Evolutionary conservation across 2,888 invertebrate genomes (phyloP).

Genomic region (Syrphus vitripennis): DNA sequence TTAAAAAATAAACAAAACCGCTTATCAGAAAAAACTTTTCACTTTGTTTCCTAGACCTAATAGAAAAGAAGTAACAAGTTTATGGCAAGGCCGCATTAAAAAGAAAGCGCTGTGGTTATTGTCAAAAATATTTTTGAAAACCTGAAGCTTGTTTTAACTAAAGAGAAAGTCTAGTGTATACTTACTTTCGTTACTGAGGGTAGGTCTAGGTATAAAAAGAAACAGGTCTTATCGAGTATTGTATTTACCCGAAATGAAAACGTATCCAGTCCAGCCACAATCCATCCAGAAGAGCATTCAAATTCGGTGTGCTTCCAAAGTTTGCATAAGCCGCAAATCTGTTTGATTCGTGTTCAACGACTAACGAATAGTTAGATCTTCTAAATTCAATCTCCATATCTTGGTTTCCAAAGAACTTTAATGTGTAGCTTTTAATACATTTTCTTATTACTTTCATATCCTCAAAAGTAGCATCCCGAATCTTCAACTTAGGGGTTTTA

Average conservation of each 20-base stretch:
- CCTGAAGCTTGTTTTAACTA: too few species aligned
- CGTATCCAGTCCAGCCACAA: conserved; percentile 76
- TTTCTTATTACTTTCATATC: background rate
- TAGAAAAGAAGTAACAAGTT: too few species aligned
- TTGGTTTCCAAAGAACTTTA: conserved; percentile 21
- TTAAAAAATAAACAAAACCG: too few species aligned
- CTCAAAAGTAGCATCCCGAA: conserved; percentile 36
- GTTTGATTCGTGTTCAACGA: background rate
- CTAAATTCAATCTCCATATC: conserved; percentile 4
- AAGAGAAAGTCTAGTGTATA: too few species aligned
- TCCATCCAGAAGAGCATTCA: conserved; percentile 73
- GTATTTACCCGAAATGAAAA: conserved; percentile 75
- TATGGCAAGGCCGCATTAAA: too few species aligned
- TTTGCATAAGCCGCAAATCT: conserved; percentile 76
- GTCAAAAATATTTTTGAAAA: too few species aligned
- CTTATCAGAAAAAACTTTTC: too few species aligned
- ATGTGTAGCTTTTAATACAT: background rate
- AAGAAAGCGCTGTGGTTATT: too few species aligned
- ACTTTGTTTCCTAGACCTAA: too few species aligned
- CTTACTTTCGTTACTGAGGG: too few species aligned
- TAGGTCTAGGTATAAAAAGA: too few species aligned
- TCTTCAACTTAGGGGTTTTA: background rate
- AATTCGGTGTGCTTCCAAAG: conserved; percentile 74
- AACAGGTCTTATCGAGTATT: background rate
- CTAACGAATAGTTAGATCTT: conserved; percentile 24